phyloP scores from a whole-genome alignment of 2,113 vertebrate species.

The Mustela nigripes region DNA sequence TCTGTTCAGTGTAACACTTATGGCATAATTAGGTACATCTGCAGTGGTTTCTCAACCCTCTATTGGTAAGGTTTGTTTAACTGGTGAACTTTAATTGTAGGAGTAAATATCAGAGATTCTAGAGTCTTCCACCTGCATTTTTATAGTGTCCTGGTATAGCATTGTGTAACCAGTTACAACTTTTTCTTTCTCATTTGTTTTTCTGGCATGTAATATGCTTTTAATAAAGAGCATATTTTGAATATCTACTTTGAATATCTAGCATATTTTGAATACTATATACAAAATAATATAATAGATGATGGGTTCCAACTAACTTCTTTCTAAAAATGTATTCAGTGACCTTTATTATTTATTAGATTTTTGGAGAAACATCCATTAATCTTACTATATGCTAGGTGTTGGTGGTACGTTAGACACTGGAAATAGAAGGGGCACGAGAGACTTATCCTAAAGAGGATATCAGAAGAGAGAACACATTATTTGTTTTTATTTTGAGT shows the following conservation, averaged over 20 bases:
- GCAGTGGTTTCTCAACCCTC: neutral
- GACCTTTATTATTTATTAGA: neutral
- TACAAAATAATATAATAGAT: neutral
- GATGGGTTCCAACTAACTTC: neutral
- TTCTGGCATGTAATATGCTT: neutral
- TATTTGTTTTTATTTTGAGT: neutral
- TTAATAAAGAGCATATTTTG: conserved; percentile 38
- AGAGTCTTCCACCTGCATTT: neutral
- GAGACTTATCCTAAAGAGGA: neutral
- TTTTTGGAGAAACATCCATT: neutral
- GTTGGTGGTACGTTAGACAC: neutral
- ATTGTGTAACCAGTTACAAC: neutral
- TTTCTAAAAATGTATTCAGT: neutral
- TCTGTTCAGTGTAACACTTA: neutral
- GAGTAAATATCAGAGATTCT: neutral
- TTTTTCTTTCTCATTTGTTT: conserved; percentile 24
- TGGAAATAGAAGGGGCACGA: neutral
- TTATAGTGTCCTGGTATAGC: neutral
- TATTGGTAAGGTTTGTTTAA: neutral
- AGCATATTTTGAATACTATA: neutral
- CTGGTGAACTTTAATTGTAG: neutral
- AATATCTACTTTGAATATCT: neutral
- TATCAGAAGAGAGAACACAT: neutral
- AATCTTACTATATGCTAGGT: neutral
- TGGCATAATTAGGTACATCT: neutral